A percentile compares a stretch with the other conserved stretches of the same genome.
Evolutionary conservation across 2,888 invertebrate species (phyloP).

Genomic region (Hyles lineata): DNA sequence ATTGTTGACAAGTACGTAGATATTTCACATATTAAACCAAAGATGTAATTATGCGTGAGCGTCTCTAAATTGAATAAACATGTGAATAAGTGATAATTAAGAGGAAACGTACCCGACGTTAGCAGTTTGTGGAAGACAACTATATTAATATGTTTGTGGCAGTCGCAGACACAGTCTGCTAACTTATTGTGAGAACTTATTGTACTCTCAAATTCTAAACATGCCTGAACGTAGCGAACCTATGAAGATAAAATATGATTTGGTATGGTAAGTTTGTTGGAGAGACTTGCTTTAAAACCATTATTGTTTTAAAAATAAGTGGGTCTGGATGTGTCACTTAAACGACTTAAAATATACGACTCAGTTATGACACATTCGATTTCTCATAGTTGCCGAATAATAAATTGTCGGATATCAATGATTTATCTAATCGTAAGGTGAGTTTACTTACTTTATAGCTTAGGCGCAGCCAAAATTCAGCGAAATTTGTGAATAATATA

Average conservation of each 20-base stretch:
- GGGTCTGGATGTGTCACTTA: too few species aligned
- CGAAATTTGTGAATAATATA: neutral
- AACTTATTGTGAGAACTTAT: conserved; percentile 22
- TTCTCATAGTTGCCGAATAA: neutral
- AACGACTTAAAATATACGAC: neutral
- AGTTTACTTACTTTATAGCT: neutral
- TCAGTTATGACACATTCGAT: conserved; percentile 16
- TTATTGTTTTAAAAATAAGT: neutral
- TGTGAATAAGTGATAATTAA: conserved; percentile 61
- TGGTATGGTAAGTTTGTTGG: conserved; percentile 59
- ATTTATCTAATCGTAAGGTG: conserved; percentile 22
- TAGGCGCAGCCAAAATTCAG: neutral
- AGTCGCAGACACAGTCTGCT: conserved; percentile 20
- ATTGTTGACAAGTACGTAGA: conserved; percentile 35
- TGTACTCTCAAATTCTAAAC: neutral
- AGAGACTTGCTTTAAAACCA: too few species aligned
- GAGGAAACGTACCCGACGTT: conserved; percentile 59
- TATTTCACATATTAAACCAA: conserved; percentile 37
- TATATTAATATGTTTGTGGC: conserved; percentile 35
- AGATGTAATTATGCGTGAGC: conserved; percentile 32
- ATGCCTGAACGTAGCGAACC: conserved; percentile 50
- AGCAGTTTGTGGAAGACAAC: conserved; percentile 51
- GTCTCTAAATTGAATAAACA: conserved; percentile 28
- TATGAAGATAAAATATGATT: conserved; percentile 55
- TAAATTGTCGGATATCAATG: neutral